Evolutionary conservation across 1,140 invertebrate genomes (phyloP), one percentile per base, ranked within the genome.

Genomic region (Idris sp.): DNA sequence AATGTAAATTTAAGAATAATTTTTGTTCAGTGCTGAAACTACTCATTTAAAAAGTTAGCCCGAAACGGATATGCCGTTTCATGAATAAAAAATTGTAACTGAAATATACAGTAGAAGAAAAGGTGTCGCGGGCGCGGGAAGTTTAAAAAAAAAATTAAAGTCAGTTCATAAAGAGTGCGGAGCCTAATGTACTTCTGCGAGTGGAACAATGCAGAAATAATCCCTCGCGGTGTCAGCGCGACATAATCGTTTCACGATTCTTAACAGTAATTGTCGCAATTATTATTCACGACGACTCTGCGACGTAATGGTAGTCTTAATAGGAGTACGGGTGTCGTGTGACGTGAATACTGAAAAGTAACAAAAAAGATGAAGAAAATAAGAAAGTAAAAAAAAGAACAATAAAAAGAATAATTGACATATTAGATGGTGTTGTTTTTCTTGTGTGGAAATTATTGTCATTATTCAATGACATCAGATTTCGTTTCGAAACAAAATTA

Each of bases 231-330:
- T 64, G 73, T 69, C 61, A 67, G 62, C 58, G 51, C 43, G 48
- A 22, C 64, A 68, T 68, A 74, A 74, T 68, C 64, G 72, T 68
- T 67, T 61, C 71, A 74, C 48, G 61, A 61, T 71, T 67, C 67
- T 80, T 76, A 76, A 51, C 59, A 49, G 49, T 76, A 80, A 80
- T 78, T 64, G 46, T 62, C 61, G 56, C 35, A 53, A 65, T 73
- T 73, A 73, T 73, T 73, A 65, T 73, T 73, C 69, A 59, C 59
- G 53, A 46, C 51, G 59, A 65, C 53, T 53, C 22, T 11, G 59
- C 22, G 36, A 46, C 31, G 48, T 65, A 69, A 68, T 58, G 28
- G 51, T 74, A 40, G 71, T 56, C 44, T 59, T 73, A 79, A 77
- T 62, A 74, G 51, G 31, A 51, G 28, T 33, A 51, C 48, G 36